Evolutionary conservation across 2,113 vertebrate genomes (phyloP).

Genomic region (Heterocephalus glaber): DNA sequence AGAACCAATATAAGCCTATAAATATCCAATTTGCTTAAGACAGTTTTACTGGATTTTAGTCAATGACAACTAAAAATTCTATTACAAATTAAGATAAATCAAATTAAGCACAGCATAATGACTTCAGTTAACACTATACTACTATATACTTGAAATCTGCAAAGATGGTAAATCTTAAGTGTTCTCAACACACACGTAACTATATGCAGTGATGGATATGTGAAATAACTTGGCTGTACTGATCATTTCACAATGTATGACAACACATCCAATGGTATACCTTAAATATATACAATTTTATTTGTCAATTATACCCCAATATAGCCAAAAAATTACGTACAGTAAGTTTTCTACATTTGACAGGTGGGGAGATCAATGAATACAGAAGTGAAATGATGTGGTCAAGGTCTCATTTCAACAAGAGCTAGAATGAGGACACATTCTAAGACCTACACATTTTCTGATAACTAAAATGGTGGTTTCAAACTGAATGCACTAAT

Average conservation of each 20-base stretch:
- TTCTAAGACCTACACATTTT: neutral
- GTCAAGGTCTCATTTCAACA: neutral
- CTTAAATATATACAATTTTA: neutral
- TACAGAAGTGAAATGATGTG: neutral
- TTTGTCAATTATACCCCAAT: neutral
- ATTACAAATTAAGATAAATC: neutral
- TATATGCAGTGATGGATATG: neutral
- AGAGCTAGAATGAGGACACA: neutral
- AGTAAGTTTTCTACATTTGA: slow-evolving; percentile 13
- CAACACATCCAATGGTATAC: neutral
- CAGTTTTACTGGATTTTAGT: neutral
- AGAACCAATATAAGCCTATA: neutral
- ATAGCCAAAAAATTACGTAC: neutral
- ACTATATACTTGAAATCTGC: neutral
- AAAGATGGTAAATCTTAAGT: neutral
- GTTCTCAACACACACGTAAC: neutral
- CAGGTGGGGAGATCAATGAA: slow-evolving; percentile 21
- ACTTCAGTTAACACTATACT: neutral
- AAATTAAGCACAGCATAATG: neutral
- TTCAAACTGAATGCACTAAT: neutral
- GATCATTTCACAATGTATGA: neutral
- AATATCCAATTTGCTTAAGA: neutral
- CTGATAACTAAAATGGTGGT: slow-evolving; percentile 14
- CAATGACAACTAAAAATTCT: neutral
- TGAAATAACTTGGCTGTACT: neutral